phyloP scores from a whole-genome alignment of 2,113 vertebrate genomes.

The Peucedramus taeniatus region DNA sequence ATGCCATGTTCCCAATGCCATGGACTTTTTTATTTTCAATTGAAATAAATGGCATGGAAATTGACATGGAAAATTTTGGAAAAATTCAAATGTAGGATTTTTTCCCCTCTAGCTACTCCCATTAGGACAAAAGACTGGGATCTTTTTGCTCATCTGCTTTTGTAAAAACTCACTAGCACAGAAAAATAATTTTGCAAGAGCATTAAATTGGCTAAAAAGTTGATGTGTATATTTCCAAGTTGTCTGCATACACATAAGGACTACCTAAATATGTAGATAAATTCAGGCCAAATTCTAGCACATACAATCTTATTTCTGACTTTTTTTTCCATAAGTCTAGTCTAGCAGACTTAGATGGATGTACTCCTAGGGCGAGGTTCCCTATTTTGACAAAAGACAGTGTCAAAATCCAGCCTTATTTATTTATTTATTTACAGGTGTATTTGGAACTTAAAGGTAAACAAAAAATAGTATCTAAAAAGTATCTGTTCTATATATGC shows the following conservation, averaged over 20 bases:
- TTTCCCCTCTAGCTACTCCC: neutral
- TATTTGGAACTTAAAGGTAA: neutral
- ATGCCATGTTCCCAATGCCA: neutral
- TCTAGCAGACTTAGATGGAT: neutral
- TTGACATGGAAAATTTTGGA: neutral
- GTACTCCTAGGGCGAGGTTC: neutral
- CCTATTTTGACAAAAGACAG: neutral
- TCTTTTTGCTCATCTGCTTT: neutral
- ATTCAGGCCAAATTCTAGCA: neutral
- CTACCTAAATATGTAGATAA: neutral
- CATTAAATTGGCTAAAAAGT: neutral
- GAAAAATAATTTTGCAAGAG: neutral
- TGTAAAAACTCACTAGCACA: neutral
- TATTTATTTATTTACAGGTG: neutral
- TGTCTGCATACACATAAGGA: neutral
- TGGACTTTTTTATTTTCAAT: neutral
- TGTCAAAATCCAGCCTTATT: neutral
- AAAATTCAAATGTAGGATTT: neutral
- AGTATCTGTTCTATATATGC: neutral
- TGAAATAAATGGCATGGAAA: neutral
- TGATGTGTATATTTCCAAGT: neutral
- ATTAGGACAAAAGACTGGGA: neutral
- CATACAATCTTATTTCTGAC: neutral
- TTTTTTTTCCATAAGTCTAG: neutral
- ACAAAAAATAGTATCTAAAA: neutral